Percentiles rank a stretch among this genome's conserved stretches.
These are phyloP conservation scores for Tinea trinotella DNA, from an alignment of 2,888 invertebrate genomes.

Conservation along the genomic window DNA sequence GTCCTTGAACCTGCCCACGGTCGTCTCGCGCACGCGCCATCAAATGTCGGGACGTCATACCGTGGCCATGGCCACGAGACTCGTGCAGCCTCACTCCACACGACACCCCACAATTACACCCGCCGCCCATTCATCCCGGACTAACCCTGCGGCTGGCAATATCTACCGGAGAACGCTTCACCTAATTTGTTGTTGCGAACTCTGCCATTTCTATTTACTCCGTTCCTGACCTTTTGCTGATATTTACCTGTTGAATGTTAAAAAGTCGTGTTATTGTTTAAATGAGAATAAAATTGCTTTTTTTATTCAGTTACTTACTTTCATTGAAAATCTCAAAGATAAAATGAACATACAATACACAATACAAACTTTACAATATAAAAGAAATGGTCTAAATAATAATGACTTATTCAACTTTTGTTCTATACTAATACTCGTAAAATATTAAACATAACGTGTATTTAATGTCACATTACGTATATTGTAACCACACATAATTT, in stretches of 20 bases:
- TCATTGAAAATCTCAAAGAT: too few species aligned
- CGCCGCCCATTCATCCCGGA: conserved; percentile 22
- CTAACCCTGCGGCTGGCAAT: conserved; percentile 22
- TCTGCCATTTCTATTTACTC: conserved; percentile 49
- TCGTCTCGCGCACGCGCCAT: conserved; percentile 45
- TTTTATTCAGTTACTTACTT: not conserved
- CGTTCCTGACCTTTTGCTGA: conserved; percentile 47
- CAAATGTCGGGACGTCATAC: conserved; percentile 55
- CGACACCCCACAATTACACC: not conserved
- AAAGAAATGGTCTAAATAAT: too few species aligned
- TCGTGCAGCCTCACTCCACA: conserved; percentile 33
- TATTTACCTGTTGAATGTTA: conserved; percentile 39
- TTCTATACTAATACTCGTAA: too few species aligned
- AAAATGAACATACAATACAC: too few species aligned
- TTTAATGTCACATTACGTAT: too few species aligned
- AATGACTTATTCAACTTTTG: too few species aligned
- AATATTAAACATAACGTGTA: too few species aligned
- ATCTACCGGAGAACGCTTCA: conserved; percentile 30
- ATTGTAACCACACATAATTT: too few species aligned
- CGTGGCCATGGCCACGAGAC: conserved; percentile 60
- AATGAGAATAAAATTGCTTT: not conserved
- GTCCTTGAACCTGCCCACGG: conserved; percentile 56
- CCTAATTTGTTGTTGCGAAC: conserved; percentile 40
- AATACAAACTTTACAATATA: too few species aligned
- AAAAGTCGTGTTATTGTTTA: conserved; percentile 19